phyloP scores from a whole-genome alignment of 2,888 invertebrate species.

The Tolmerus cingulatus region DNA sequence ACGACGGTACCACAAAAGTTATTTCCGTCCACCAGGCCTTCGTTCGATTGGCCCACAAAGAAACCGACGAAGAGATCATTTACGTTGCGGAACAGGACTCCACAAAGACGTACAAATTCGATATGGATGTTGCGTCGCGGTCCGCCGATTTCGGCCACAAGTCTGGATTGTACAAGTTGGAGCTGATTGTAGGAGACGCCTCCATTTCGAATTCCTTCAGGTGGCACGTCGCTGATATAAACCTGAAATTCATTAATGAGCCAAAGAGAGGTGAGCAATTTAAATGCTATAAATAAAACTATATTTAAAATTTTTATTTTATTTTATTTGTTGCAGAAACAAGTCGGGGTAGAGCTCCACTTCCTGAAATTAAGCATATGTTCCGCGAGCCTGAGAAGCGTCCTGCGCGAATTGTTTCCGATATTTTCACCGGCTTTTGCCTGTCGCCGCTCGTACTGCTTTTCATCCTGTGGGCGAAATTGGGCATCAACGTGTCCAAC shows the following conservation, averaged over 20 bases:
- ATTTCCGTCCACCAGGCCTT: slow-evolving; percentile 88
- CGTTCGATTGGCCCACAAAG: slow-evolving; percentile 75
- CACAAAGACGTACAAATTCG: slow-evolving; percentile 83
- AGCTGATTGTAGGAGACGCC: slow-evolving; percentile 90
- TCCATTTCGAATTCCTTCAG: slow-evolving; percentile 87
- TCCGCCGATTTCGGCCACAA: slow-evolving; percentile 79
- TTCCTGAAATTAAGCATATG: slow-evolving; percentile 75
- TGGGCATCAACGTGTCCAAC: slow-evolving; percentile 86
- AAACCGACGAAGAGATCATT: slow-evolving; percentile 82
- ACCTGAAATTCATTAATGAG: slow-evolving; percentile 73
- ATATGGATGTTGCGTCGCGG: slow-evolving; percentile 85
- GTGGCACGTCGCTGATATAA: slow-evolving; percentile 84
- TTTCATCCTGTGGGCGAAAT: slow-evolving; percentile 82
- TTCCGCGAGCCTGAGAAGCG: slow-evolving; percentile 93
- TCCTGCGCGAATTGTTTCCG: slow-evolving; percentile 86
- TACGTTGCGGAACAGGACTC: slow-evolving; percentile 92
- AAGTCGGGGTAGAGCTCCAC: slow-evolving; percentile 54
- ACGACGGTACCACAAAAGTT: slow-evolving; percentile 72
- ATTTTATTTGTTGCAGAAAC: slow-evolving; percentile 50
- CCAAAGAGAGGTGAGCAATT: slow-evolving; percentile 55
- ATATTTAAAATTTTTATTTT: slow-evolving; percentile 39
- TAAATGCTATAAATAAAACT: slow-evolving; percentile 20
- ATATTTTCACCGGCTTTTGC: slow-evolving; percentile 86
- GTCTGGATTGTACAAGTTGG: slow-evolving; percentile 82
- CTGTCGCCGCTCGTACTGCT: slow-evolving; percentile 84